Percentiles rank a stretch among this genome's conserved stretches.
Conservation (phyloP, 2,113 vertebrate species). For the Mustelus asterias region DNA sequence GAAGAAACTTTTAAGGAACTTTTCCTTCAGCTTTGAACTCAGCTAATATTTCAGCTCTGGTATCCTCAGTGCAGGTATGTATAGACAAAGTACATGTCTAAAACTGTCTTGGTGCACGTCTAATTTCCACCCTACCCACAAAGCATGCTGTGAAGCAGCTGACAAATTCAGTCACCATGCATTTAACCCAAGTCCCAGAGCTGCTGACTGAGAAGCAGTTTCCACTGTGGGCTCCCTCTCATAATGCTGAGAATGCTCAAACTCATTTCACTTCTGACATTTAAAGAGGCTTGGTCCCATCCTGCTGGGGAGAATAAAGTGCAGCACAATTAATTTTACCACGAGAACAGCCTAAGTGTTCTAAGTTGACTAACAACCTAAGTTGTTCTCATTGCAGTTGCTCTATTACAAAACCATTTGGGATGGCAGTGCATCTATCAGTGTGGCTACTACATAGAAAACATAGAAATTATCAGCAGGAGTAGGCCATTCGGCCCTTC, state of each 20-base stretch:
- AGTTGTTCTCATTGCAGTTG: not conserved
- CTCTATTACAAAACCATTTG: not conserved
- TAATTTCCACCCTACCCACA: not conserved
- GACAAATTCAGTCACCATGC: conserved; percentile 14
- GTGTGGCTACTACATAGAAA: not conserved
- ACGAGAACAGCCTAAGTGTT: not conserved
- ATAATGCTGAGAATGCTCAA: not conserved
- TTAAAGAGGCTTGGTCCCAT: not conserved
- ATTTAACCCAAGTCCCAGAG: too few species aligned
- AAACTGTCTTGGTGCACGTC: not conserved
- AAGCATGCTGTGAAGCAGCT: not conserved
- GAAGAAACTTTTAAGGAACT: not conserved
- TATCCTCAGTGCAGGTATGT: not conserved
- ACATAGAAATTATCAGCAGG: too few species aligned
- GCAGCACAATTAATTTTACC: not conserved
- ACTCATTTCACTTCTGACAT: not conserved
- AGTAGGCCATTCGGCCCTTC: too few species aligned
- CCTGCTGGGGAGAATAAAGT: not conserved
- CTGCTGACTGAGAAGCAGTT: not conserved
- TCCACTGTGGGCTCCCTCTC: not conserved
- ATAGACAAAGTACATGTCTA: not conserved
- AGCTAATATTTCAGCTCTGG: not conserved
- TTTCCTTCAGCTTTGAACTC: not conserved
- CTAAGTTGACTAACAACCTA: not conserved
- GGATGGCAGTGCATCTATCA: not conserved